These are phyloP conservation scores for Sycophaga agraensis DNA, from an alignment of 1,140 invertebrate genomes.

Conservation along the genomic window DNA sequence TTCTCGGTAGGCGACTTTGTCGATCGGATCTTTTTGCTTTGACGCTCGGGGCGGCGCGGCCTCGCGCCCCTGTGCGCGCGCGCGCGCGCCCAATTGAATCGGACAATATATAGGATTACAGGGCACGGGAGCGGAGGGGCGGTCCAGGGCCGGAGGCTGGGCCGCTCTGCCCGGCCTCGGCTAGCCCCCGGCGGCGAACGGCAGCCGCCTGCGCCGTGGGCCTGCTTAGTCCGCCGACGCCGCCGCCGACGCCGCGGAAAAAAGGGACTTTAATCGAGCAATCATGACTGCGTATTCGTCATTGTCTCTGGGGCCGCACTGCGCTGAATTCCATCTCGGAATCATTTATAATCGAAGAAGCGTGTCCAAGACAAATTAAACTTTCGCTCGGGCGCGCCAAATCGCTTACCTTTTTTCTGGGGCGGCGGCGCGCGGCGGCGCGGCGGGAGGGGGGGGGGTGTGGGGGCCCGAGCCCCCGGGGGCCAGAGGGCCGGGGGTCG, in stretches of 20 bases:
- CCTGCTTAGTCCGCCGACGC: not conserved
- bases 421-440: no score
- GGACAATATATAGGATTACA: conserved; percentile 6
- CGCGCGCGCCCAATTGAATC: conserved; percentile 5
- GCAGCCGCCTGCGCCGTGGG: no score
- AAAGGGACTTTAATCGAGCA: conserved; percentile 27
- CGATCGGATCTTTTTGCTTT: not conserved
- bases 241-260: not conserved
- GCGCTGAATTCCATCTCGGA: conserved; percentile 7
- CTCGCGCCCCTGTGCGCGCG: not conserved
- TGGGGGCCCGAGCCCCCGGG: no score
- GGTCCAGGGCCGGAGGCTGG: no score
- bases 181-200: no score
- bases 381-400: conserved; percentile 26
- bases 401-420: conserved; percentile 29
- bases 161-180: no score
- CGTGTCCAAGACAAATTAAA: conserved; percentile 31
- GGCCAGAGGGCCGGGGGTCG: no score
- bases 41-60: not conserved
- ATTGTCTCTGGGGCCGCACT: conserved; percentile 11
- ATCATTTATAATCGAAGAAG: conserved; percentile 29
- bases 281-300: conserved; percentile 31
- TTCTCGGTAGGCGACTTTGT: conserved; percentile 7
- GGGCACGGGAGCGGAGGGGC: not conserved
- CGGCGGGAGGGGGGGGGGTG: not conserved